Base-by-base conservation (phyloP, 2,797 vertebrate genomes). In the Phrynocephalus guinanensis region DNA sequence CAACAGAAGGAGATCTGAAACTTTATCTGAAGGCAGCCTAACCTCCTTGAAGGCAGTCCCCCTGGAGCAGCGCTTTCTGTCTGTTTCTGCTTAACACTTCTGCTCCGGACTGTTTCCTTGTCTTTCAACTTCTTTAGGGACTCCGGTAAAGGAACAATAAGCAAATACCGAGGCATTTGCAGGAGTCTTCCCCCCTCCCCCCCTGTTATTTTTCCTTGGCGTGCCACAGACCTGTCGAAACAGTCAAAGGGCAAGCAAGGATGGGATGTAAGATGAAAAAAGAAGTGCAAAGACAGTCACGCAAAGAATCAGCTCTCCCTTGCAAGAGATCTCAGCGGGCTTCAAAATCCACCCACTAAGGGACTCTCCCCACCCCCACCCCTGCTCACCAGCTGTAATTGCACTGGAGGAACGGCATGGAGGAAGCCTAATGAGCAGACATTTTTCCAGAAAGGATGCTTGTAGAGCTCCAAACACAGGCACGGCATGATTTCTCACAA, bases 11-110 rank as follows among this genome's bases (percentile, higher is more conserved):
- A 86, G 30, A 84, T 89, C 88, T 68, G 84, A 92, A 91, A 94
- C 81, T 95, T 94, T 88, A 87, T 95, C 91, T 91, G 89, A 93
- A 95, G 88, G 89, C 95, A 91, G 83, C 28, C 85, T 92, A 86
- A 77, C 83, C 63, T 84, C 89, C 90, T 94, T 93, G 90, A 90
- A 94, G 87, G 92, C 90, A 88, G 83, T 92, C 88, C 91, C 18
- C 28, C 83, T 52, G 90, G 94, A 91, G 88, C 82, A 79, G 26
- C 0, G 0, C 33, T 90, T 90, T 82, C 76, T 79, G 89, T 30
- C 44, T 85, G 50, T 4, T 0, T 0, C 28, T 1, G 10, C 93
- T 93, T 94, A 84, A 77, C 70, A 90, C 82, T 90, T 84, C 84
- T 86, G 84, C 87, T 89, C 87, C 22, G 83, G 63, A 91, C 83